A percentile compares a stretch with the other conserved stretches of the same genome.
These are phyloP conservation scores for Cettia cetti DNA, from an alignment of 2,113 vertebrate genomes.

Conservation along the genomic window DNA sequence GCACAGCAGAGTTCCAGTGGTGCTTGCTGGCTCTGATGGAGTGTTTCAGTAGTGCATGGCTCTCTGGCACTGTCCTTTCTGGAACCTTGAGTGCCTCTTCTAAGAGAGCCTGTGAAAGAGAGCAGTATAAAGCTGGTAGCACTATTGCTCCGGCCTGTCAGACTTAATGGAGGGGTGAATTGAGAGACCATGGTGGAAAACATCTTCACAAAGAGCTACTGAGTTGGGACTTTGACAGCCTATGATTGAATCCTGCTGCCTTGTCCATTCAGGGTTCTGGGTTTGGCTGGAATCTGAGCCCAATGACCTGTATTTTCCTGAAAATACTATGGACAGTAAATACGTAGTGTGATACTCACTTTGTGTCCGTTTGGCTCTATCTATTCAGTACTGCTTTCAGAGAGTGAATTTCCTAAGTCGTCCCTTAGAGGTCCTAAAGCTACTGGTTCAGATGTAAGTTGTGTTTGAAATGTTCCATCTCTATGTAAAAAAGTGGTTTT, in stretches of 20 bases:
- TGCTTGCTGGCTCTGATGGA: neutral
- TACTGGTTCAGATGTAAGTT: neutral
- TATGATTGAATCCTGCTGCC: neutral
- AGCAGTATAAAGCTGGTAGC: neutral
- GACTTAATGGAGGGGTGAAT: neutral
- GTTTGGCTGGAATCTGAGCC: neutral
- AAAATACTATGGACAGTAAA: neutral
- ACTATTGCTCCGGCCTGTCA: rapidly evolving
- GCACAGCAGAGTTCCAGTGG: neutral
- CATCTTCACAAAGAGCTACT: neutral
- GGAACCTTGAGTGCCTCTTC: neutral
- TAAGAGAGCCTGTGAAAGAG: neutral
- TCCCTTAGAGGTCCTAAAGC: neutral
- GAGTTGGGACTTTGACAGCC: neutral
- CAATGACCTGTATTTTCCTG: neutral
- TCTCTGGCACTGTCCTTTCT: neutral
- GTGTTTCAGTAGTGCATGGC: neutral
- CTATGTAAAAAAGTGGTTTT: neutral
- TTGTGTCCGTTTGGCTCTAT: neutral
- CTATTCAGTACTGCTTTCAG: neutral
- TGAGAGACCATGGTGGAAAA: neutral
- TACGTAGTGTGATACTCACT: neutral
- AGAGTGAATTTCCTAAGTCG: neutral
- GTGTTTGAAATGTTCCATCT: neutral
- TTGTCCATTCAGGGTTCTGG: neutral